Base-by-base conservation (phyloP, 2,888 invertebrate species). In the Zhuqinia jingwanae region DNA sequence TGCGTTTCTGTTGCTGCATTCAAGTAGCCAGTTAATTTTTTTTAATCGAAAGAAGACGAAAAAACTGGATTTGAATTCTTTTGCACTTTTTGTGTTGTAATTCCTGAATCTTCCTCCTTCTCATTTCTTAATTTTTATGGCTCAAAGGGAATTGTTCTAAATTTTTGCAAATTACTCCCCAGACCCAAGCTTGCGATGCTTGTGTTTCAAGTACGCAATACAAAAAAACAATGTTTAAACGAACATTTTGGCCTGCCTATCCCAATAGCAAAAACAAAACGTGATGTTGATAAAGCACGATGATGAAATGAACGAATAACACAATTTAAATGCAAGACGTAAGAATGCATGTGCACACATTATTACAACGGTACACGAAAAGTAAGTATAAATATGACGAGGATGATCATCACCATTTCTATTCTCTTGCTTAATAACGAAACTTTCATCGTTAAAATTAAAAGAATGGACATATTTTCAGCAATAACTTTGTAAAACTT, bases 111-210 rank as follows among this genome's bases (percentile, higher is more conserved):
- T 50, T 50, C 22, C 22, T 27, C 13, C n/a, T 27, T 58, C 27
- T 79, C 53, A 36, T 79, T 79, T 79, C 50, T 22, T 56, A 80
- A 56, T 65, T 68, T 80, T 80, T 56, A 80, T 58, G 53, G 80
- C 80, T 70, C 13, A 10, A 13, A 56, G 80, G 68, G 15, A 80
- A 56, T 45, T 68, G 80, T 80, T 80, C 80, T 42, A 70, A 80
- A 80, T 80, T 70, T 76, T 80, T 63, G 60, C 45, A 65, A 65
- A 60, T 50, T 79, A 45, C 42, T 58, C 45, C 22, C 17, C 45
- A n/a, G 58, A 22, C 76, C 6, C n/a, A 20, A 5, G 13, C n/a
- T 68, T 73, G 42, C n/a, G 1, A 15, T 73, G 25, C 25, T 45
- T 47, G 25, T 73, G 25, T 73, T 47, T 25, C 79, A 79, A 65